phyloP scores from a whole-genome alignment of 2,888 invertebrate genomes.

The Notodromas monacha region DNA sequence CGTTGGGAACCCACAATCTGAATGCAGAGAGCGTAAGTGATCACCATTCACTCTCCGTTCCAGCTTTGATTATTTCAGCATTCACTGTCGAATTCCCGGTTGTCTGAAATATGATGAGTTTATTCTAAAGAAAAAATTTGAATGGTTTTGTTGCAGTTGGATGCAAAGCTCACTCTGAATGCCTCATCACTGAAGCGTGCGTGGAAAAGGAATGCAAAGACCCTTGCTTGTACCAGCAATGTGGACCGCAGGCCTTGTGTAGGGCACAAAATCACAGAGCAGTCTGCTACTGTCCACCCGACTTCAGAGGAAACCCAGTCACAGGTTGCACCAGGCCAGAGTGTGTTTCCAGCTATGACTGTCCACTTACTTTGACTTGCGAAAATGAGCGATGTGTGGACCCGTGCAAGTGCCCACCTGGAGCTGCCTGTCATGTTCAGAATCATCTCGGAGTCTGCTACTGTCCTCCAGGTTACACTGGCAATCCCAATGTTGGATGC shows the following conservation, averaged over 20 bases:
- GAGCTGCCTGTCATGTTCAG: conserved; percentile 32
- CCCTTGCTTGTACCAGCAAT: conserved; percentile 27
- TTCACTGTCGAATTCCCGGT: background rate
- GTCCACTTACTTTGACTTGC: conserved; percentile 9
- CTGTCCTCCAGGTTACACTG: conserved; percentile 28
- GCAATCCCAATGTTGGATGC: conserved; percentile 22
- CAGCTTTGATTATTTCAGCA: background rate
- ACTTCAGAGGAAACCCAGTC: background rate
- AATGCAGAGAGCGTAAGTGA: background rate
- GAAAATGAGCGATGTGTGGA: conserved; percentile 34
- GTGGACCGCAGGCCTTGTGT: conserved; percentile 13
- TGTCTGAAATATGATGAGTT: background rate
- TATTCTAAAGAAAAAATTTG: too few relatives aligned
- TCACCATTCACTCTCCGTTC: background rate
- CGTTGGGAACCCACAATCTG: conserved; percentile 10
- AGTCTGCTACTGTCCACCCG: background rate
- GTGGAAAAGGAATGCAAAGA: conserved; percentile 41
- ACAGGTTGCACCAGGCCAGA: background rate
- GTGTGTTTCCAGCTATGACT: conserved; percentile 9
- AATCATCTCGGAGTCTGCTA: conserved; percentile 36
- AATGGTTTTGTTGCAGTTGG: conserved; percentile 2
- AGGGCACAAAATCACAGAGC: conserved; percentile 9
- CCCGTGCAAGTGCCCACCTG: conserved; percentile 43
- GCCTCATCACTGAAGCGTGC: conserved; percentile 36
- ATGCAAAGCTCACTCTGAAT: conserved; percentile 12